A percentile compares a stretch with the other conserved stretches of the same genome.
phyloP scores from a whole-genome alignment of 1,140 invertebrate species.

The Teleogryllus occipitalis region DNA sequence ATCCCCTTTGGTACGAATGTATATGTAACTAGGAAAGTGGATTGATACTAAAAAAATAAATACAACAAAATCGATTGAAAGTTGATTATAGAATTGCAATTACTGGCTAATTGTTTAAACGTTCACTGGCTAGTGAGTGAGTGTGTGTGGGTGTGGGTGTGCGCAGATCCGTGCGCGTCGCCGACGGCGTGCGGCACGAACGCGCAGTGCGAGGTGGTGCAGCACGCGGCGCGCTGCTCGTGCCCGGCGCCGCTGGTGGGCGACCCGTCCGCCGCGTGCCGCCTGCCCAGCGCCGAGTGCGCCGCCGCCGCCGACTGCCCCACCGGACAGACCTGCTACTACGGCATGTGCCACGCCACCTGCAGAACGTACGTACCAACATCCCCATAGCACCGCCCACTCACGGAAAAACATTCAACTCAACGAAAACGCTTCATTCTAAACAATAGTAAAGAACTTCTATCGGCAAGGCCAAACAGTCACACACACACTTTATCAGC shows the following conservation, averaged over 20 bases:
- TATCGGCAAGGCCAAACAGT: too few species aligned
- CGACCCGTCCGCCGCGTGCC: constrained; percentile 63
- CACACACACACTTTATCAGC: too few species aligned
- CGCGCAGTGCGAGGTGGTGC: constrained; percentile 56
- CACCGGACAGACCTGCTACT: constrained; percentile 60
- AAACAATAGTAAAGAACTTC: too few species aligned
- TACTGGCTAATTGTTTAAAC: background rate
- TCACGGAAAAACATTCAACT: too few species aligned
- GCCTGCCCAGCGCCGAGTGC: constrained; percentile 55
- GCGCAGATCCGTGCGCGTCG: constrained; percentile 55
- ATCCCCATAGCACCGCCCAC: too few species aligned
- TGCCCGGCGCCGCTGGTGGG: constrained; percentile 65
- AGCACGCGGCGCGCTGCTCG: constrained; percentile 62
- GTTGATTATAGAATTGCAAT: background rate
- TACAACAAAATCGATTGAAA: too few species aligned
- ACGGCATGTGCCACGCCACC: constrained; percentile 59
- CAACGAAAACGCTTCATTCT: too few species aligned
- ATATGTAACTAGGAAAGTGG: too few species aligned
- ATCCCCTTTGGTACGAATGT: too few species aligned
- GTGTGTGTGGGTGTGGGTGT: background rate
- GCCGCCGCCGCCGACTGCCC: constrained; percentile 53
- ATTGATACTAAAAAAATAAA: too few species aligned
- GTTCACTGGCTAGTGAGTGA: background rate
- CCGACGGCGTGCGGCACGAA: constrained; percentile 79
- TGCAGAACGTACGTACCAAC: constrained; percentile 52